Evolutionary conservation across 2,888 invertebrate species (phyloP), one percentile per base, ranked within the genome.

Genomic region (Megastigmus dorsalis): DNA sequence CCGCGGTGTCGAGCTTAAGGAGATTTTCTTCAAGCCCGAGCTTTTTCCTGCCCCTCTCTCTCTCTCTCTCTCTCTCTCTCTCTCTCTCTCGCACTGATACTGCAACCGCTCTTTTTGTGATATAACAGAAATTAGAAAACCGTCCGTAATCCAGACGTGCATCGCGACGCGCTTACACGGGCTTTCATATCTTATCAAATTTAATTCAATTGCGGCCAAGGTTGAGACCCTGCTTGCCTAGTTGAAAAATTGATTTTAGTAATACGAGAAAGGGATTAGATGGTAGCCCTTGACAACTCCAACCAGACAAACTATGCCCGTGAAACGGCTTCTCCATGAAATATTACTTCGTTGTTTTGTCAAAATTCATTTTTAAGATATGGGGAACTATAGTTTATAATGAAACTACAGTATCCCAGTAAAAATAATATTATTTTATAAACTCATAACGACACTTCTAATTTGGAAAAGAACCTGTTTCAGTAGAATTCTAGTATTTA

Each of bases 1-100:
- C 77, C 74, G 52, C 50, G 43, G 20, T 18, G 57, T 48, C 30
- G 52, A 55, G 74, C 68, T 36, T 69, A 66, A 59, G 63, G 30
- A 45, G 74, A 55, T 74, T 60, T 74, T 36, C 54, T 30, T 30
- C 36, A 26, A 63, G 50, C 52, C 13, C 20, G 59, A 45, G 60
- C 69, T 60, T 41, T 26, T 45, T 62, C n/a, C n/a, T 7, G 2
- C 28, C 5, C 28, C 5, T 23, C 10, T 5, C n/a, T n/a, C n/a
- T n/a, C n/a, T n/a, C n/a, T n/a, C n/a, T n/a, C n/a, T n/a, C n/a
- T n/a, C n/a, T n/a, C n/a, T n/a, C n/a, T n/a, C n/a, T n/a, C n/a
- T n/a, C n/a, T n/a, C n/a, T n/a, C n/a, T n/a, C n/a, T n/a, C n/a
- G n/a, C n/a, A n/a, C n/a, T n/a, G n/a, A n/a, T n/a, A n/a, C n/a